Evolutionary conservation across 2,113 vertebrate genomes (phyloP).

Genomic region (Otus sunia): DNA sequence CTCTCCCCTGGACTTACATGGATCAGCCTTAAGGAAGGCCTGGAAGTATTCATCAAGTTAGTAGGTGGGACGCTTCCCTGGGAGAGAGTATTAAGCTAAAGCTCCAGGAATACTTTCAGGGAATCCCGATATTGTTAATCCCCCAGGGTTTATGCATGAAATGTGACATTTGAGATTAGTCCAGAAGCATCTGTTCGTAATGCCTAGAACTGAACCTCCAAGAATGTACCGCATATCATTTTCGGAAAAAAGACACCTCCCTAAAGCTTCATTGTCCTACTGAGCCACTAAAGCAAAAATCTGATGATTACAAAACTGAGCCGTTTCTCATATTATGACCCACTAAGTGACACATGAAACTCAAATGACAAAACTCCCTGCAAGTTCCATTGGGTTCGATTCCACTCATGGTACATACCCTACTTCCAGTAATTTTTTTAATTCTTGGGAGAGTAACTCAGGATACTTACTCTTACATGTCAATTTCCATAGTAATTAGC

Average conservation of each 20-base stretch:
- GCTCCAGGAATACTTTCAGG: neutral
- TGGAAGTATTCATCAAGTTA: neutral
- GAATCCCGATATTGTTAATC: neutral
- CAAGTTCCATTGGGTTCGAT: neutral
- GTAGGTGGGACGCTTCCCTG: constrained; percentile 5
- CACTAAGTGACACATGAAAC: neutral
- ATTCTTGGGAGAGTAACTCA: neutral
- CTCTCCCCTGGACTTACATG: neutral
- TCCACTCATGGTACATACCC: neutral
- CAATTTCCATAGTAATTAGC: neutral
- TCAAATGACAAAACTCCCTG: neutral
- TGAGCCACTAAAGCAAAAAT: neutral
- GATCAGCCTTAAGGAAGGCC: neutral
- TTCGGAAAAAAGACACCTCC: neutral
- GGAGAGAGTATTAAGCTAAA: constrained; percentile 18
- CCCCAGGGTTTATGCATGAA: constrained; percentile 17
- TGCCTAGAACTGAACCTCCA: neutral
- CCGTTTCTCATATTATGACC: neutral
- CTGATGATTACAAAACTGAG: neutral
- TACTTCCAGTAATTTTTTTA: neutral
- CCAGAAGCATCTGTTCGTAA: constrained; percentile 12
- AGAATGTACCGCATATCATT: neutral
- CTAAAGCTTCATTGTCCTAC: neutral
- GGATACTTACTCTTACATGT: neutral
- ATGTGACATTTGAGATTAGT: constrained; percentile 50